phyloP scores from a whole-genome alignment of 2,888 invertebrate species.

The Entomobrya proxima region DNA sequence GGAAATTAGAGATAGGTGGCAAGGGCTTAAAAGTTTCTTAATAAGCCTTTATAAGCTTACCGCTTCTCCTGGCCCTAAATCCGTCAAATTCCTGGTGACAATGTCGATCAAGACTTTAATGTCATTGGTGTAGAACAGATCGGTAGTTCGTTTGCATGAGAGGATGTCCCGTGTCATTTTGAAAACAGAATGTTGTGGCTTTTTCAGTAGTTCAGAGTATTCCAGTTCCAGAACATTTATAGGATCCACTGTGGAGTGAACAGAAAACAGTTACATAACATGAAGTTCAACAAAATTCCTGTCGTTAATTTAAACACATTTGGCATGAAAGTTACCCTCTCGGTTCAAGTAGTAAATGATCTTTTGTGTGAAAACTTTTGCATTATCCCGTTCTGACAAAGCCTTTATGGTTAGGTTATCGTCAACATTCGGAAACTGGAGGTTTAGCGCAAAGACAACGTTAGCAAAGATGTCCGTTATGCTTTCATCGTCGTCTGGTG shows the following conservation, averaged over 20 bases:
- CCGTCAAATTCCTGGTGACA: conserved; percentile 91
- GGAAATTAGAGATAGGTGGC: conserved; percentile 14
- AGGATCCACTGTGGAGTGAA: conserved; percentile 86
- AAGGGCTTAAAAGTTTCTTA: neutral
- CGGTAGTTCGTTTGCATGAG: conserved; percentile 86
- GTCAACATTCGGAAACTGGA: conserved; percentile 83
- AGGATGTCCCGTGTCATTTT: conserved; percentile 94
- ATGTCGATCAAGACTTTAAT: conserved; percentile 95
- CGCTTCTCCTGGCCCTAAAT: conserved; percentile 91
- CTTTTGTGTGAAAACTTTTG: conserved; percentile 94
- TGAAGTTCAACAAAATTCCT: too few relatives aligned
- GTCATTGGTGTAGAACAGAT: conserved; percentile 95
- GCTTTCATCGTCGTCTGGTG: conserved; percentile 89
- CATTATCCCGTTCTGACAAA: conserved; percentile 83
- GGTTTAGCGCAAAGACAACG: conserved; percentile 90
- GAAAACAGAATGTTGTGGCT: conserved; percentile 89
- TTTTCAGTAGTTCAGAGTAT: conserved; percentile 82
- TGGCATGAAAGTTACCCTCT: conserved; percentile 83
- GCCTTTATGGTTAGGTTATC: conserved; percentile 86
- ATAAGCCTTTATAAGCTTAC: conserved; percentile 78
- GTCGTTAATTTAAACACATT: too few relatives aligned
- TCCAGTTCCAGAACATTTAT: conserved; percentile 79
- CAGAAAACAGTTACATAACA: neutral
- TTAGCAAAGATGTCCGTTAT: conserved; percentile 91
- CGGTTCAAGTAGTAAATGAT: conserved; percentile 90